Evolutionary conservation across 2,113 vertebrate genomes (phyloP), one percentile per base, ranked within the genome.

Genomic region (Regulus satrapa): DNA sequence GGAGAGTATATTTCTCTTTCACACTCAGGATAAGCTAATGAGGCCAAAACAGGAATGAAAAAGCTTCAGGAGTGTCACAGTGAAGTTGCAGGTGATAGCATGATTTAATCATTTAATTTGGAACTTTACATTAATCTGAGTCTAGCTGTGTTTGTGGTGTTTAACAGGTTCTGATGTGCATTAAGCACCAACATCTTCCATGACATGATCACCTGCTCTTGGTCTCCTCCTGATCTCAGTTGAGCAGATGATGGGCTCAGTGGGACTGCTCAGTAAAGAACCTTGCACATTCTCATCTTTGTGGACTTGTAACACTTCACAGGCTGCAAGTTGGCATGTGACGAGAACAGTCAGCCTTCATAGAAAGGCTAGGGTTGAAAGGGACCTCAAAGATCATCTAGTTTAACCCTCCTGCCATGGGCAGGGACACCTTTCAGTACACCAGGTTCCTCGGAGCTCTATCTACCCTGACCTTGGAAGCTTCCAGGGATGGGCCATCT

Each of bases 401-500:
- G 4, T 46, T 77, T 32, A 45, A 38, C 2, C 1, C 12, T 7
- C 23, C 28, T 77, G 54, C 63, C 15, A 10, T 46, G 15, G 45
- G 12, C n/a, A 68, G 54, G 23, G 15, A 4, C 45, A 59, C 32
- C 8, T 86, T 77, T 61, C 54, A n/a, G 23, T 9, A 21, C 43
- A 34, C 25, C 51, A 46, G 4, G n/a, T 16, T 46, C 18, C 38
- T 77, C 28, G 29, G 23, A 77, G 23, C 55, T 54, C 73, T 14
- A 7, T 46, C 28, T 12, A 38, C 12, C 46, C 19, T 61, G 28
- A 28, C 23, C 28, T 52, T n/a, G 28, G n/a, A 24, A 1, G 1
- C 15, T 69, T 52, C 38, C n/a, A n/a, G 54, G 3, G 6, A 7
- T 51, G 26, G 26, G n/a, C 11, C 9, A 20, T 24, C 32, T 0